Percentiles rank a stretch among this genome's conserved stretches.
phyloP scores from a whole-genome alignment of 2,113 vertebrate species.

The Hassar affinis region DNA sequence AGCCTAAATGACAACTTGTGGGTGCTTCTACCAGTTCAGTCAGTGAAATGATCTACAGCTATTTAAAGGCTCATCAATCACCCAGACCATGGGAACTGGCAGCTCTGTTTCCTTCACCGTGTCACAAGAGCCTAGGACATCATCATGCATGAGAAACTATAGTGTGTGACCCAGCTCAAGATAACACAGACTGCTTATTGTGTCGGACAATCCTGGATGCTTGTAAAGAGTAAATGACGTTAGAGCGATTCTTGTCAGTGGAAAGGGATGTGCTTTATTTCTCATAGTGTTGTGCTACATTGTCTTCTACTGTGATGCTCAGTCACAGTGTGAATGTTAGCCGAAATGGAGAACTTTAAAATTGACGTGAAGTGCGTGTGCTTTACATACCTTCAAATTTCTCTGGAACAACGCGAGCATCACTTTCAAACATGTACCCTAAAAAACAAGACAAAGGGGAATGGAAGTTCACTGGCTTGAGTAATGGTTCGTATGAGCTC shows the following conservation, averaged over 20 bases:
- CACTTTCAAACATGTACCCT: slow-evolving; percentile 92
- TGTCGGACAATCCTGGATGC: slow-evolving; percentile 35
- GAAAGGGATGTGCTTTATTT: not conserved
- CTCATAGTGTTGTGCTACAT: not conserved
- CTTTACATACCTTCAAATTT: slow-evolving; percentile 87
- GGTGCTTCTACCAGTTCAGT: slow-evolving; percentile 54
- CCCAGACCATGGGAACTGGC: slow-evolving; percentile 49
- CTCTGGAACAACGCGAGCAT: slow-evolving; percentile 93
- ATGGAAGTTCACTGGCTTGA: not conserved
- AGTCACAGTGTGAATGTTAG: not conserved
- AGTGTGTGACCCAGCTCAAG: slow-evolving; percentile 45
- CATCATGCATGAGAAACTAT: slow-evolving; percentile 51
- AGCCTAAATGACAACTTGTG: slow-evolving; percentile 26
- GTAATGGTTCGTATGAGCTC: not conserved
- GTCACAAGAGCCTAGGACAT: slow-evolving; percentile 52
- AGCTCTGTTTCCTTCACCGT: slow-evolving; percentile 19
- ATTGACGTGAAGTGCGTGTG: not conserved
- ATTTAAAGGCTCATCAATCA: slow-evolving; percentile 54
- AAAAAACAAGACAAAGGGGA: slow-evolving; percentile 47
- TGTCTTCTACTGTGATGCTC: not conserved
- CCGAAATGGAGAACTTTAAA: not conserved
- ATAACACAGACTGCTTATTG: slow-evolving; percentile 21
- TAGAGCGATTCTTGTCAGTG: not conserved
- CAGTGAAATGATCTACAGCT: slow-evolving; percentile 53
- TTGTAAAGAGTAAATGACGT: slow-evolving; percentile 22